A percentile compares a stretch with the other conserved stretches of the same genome.
Evolutionary conservation across 2,797 vertebrate species (phyloP).

Genomic region (Morus bassanus): DNA sequence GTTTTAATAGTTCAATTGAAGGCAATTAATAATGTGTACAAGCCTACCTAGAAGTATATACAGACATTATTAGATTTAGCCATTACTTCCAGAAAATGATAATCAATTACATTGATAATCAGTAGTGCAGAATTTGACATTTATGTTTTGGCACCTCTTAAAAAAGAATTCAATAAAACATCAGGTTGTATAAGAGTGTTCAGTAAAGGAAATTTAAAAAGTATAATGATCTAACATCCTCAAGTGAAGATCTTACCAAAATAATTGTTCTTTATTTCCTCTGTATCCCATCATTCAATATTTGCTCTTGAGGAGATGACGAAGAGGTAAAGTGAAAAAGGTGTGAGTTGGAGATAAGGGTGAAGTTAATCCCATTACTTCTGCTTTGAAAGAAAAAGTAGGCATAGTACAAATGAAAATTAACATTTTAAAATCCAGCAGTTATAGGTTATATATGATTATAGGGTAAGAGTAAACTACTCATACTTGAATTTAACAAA

Average conservation of each 20-base stretch:
- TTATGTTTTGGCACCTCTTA: background rate
- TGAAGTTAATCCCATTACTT: background rate
- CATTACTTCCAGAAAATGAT: constrained; percentile 15
- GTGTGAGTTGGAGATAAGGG: background rate
- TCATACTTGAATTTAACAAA: background rate
- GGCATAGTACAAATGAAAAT: background rate
- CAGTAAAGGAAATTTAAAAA: background rate
- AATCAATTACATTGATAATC: background rate
- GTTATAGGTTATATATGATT: background rate
- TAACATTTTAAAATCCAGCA: background rate
- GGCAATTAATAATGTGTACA: background rate
- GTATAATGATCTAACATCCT: background rate
- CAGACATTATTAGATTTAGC: background rate
- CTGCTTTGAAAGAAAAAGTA: background rate
- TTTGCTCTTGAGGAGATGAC: background rate
- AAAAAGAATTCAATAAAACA: background rate
- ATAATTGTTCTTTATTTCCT: background rate
- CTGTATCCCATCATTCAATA: background rate
- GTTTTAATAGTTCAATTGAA: background rate
- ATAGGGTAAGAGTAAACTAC: background rate
- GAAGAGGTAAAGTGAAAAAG: background rate
- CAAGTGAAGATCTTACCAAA: background rate
- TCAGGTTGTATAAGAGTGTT: background rate
- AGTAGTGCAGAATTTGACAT: background rate
- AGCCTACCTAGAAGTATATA: background rate